Evolutionary conservation across 2,113 vertebrate genomes (phyloP), one percentile per base, ranked within the genome.

Genomic region (Galemys pyrenaicus): DNA sequence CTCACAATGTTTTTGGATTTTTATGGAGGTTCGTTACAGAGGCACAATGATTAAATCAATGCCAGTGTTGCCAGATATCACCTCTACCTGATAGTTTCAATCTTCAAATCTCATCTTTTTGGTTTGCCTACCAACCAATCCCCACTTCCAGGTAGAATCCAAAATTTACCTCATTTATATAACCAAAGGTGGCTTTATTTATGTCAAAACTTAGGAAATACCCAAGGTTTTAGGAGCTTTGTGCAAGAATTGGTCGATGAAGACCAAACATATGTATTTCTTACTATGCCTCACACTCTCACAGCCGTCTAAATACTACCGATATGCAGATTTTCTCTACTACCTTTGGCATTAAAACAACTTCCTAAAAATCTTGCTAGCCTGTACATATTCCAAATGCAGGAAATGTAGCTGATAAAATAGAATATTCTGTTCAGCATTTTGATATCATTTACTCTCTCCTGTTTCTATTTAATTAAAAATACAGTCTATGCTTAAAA

Each of bases 401-500:
- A 87, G 30, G 46, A 88, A 88, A 26, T 56, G 4, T 74, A 88
- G 81, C n/a, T 73, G 44, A 39, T 70, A 60, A 90, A 86, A 64
- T 94, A 24, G 58, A 91, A 51, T 93, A 20, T 51, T 85, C n/a
- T 58, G 2, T 22, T 87, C n/a, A 84, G 28, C 22, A 30, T 73
- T 81, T 83, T 92, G 65, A 54, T 37, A 62, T 84, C 30, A 12
- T 60, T 89, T 74, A n/a, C 16, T 71, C 12, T 54, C 65, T 89
- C 81, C 65, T 12, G 10, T 51, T 79, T 73, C 89, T 78, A 51
- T 84, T 80, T 87, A 60, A 56, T 71, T 94, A 10, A 95, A 88
- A 91, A 88, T 5, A 37, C 73, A 65, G 75, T 96, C 70, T 81
- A 41, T 19, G 16, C 32, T 74, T 95, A 41, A 83, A 95, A 95